These are phyloP conservation scores for Spatulosminthurus flaviceps DNA, from an alignment of 2,888 invertebrate species.

Conservation along the genomic window DNA sequence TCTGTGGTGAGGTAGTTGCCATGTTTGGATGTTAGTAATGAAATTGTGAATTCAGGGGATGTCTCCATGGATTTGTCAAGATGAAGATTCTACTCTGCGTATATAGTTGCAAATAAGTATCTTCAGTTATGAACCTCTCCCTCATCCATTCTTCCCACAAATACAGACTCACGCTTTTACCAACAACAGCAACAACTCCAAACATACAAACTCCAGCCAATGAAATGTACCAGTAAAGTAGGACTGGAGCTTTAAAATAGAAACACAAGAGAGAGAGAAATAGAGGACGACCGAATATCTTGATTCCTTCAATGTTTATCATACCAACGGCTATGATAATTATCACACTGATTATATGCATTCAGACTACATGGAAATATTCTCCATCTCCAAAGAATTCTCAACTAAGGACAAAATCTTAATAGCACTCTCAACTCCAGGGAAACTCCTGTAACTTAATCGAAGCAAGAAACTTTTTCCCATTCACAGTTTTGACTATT, in stretches of 20 bases:
- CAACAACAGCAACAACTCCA: conserved; percentile 17
- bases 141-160: too few relatives aligned
- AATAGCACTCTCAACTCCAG: conserved; percentile 16
- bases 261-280: too few relatives aligned
- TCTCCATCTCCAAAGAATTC: background rate
- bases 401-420: conserved; percentile 16
- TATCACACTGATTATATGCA: background rate
- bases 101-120: too few relatives aligned
- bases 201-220: background rate
- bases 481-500: background rate
- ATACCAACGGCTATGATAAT: conserved; percentile 9
- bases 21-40: conserved; percentile 56
- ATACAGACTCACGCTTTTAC: background rate
- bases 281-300: background rate
- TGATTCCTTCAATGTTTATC: conserved; percentile 4
- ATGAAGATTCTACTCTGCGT: conserved; percentile 34
- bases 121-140: too few relatives aligned
- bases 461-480: conserved; percentile 36
- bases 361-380: too few relatives aligned
- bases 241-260: too few relatives aligned
- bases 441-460: conserved; percentile 35
- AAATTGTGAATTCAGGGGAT: conserved; percentile 60
- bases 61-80: conserved; percentile 56
- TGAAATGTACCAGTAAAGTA: too few relatives aligned
- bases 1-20: background rate